Conservation (phyloP, 2,797 vertebrate species). For the Carcharodon carcharias region DNA sequence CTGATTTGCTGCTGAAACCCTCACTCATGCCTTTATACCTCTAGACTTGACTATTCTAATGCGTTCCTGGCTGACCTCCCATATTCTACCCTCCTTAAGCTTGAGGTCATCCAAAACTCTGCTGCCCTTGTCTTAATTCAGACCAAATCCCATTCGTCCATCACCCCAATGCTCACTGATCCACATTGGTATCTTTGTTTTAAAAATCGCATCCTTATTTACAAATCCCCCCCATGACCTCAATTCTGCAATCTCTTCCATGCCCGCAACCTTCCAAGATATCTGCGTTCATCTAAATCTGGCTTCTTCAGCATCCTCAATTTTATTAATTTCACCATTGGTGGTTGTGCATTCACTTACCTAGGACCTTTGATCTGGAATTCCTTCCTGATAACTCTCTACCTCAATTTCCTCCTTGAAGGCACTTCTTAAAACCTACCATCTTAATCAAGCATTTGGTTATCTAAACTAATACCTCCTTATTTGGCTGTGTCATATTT, state of each 20-base stretch:
- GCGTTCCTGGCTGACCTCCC: background rate
- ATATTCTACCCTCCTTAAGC: background rate
- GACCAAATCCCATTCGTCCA: background rate
- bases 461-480: background rate
- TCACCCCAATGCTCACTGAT: background rate
- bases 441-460: background rate
- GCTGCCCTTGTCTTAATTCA: background rate
- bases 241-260: background rate
- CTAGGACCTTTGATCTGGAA: too few relatives aligned
- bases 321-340: background rate
- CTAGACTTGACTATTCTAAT: background rate
- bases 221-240: too few relatives aligned
- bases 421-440: background rate
- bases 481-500: background rate
- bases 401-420: background rate
- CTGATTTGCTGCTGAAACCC: background rate
- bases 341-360: too few relatives aligned
- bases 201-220: too few relatives aligned
- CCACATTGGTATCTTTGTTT: background rate
- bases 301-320: background rate
- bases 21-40: background rate
- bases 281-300: background rate
- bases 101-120: background rate
- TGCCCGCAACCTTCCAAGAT: background rate
- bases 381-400: too few relatives aligned